Percentiles rank a stretch among this genome's conserved stretches.
These are phyloP conservation scores for Philaethria dido DNA, from an alignment of 2,888 invertebrate genomes.

Conservation along the genomic window DNA sequence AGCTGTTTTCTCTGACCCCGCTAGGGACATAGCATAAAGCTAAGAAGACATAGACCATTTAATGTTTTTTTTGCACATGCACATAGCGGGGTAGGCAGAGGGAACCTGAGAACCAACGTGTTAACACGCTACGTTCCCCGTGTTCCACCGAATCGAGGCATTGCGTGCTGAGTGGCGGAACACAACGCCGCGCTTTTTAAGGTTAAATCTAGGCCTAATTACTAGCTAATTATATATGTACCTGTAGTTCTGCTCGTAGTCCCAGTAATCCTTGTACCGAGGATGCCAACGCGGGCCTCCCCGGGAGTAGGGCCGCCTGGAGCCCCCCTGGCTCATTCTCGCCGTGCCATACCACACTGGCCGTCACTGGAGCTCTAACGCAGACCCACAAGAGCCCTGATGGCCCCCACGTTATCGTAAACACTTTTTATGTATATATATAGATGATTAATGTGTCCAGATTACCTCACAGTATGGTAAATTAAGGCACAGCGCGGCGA, in stretches of 20 bases:
- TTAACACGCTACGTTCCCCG: no score
- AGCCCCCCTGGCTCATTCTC: conserved; percentile 78
- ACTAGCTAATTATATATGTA: no score
- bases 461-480: conserved; percentile 44
- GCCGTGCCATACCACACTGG: conserved; percentile 66
- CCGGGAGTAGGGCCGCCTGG: conserved; percentile 75
- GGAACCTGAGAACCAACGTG: no score
- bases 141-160: no score
- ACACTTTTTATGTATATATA: conserved; percentile 61
- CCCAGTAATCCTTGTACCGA: conserved; percentile 81
- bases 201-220: no score
- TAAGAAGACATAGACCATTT: no score
- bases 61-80: no score
- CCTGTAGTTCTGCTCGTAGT: conserved; percentile 81
- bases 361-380: conserved; percentile 58
- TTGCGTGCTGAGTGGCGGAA: no score
- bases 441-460: conserved; percentile 50
- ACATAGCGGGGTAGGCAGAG: no score
- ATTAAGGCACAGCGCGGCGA: conserved; percentile 10
- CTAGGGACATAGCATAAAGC: no score
- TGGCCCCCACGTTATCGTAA: conserved; percentile 39
- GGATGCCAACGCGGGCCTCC: conserved; percentile 80
- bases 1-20: no score
- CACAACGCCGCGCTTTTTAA: no score
- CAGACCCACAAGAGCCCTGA: conserved; percentile 54